phyloP scores from a whole-genome alignment of 2,888 invertebrate genomes.

The Hypomecis atomaria region DNA sequence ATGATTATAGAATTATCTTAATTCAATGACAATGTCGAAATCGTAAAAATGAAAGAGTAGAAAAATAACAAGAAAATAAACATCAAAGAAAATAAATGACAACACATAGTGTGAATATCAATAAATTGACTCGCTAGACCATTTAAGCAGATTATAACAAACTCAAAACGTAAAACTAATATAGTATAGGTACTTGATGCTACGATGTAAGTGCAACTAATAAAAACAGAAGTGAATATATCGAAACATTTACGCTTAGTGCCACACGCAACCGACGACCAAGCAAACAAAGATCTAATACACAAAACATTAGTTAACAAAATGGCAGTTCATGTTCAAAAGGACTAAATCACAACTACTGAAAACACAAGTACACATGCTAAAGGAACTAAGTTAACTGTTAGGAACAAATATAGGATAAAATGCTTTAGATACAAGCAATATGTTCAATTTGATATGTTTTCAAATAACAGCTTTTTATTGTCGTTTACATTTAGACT shows the following conservation, averaged over 20 bases:
- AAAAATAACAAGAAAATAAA: no score
- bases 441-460: background rate
- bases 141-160: no score
- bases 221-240: constrained; percentile 21
- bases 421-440: constrained; percentile 17
- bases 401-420: constrained; percentile 21
- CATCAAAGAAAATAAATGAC: no score
- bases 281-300: constrained; percentile 37
- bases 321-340: constrained; percentile 51
- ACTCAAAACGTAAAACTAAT: background rate
- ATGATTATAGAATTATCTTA: no score
- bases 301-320: constrained; percentile 42
- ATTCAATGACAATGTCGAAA: no score
- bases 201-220: constrained; percentile 2
- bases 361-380: constrained; percentile 47
- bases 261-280: constrained; percentile 38
- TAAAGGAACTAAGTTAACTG: constrained; percentile 40
- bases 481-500: background rate
- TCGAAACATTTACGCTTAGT: constrained; percentile 14
- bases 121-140: background rate
- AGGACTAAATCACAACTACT: constrained; percentile 50
- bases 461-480: background rate
- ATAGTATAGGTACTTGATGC: no score
- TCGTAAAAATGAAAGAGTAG: no score
- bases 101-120: background rate